Conservation (phyloP, 2,888 invertebrate genomes). For the Thera obeliscata region DNA sequence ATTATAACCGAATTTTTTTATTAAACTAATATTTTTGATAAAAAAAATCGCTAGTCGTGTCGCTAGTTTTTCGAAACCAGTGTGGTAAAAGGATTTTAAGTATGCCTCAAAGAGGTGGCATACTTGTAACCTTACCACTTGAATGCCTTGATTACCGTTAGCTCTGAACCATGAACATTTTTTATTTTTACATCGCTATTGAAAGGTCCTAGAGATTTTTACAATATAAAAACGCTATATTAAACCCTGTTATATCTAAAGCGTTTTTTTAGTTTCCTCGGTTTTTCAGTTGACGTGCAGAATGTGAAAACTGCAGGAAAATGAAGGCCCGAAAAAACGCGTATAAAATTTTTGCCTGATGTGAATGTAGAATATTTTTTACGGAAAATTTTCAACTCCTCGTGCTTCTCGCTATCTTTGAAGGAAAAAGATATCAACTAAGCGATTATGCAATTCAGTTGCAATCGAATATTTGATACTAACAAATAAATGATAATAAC, state of each 20-base stretch:
- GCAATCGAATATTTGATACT: too few species aligned
- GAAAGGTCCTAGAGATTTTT: constrained; percentile 3
- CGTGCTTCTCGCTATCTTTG: too few species aligned
- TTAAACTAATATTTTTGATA: too few species aligned
- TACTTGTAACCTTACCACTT: background rate
- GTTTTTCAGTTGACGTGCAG: background rate
- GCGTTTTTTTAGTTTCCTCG: background rate
- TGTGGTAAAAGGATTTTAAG: too few species aligned
- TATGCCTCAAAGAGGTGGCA: too few species aligned
- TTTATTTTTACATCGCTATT: constrained; percentile 38
- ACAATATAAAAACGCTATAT: background rate
- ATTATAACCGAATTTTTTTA: too few species aligned
- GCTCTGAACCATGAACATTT: constrained; percentile 14
- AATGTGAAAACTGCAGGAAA: background rate
- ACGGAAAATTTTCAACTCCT: background rate
- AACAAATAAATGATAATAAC: too few species aligned
- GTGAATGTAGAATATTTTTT: background rate
- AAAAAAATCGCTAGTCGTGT: too few species aligned
- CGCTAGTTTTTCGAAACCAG: too few species aligned
- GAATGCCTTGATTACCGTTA: background rate
- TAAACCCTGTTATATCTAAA: background rate
- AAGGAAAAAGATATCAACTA: too few species aligned
- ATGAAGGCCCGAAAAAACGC: background rate
- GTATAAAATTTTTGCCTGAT: background rate
- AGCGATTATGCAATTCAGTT: too few species aligned